A percentile compares a stretch with the other conserved stretches of the same genome.
Evolutionary conservation across 2,113 vertebrate species (phyloP).

Genomic region (Todiramphus saurophagus): DNA sequence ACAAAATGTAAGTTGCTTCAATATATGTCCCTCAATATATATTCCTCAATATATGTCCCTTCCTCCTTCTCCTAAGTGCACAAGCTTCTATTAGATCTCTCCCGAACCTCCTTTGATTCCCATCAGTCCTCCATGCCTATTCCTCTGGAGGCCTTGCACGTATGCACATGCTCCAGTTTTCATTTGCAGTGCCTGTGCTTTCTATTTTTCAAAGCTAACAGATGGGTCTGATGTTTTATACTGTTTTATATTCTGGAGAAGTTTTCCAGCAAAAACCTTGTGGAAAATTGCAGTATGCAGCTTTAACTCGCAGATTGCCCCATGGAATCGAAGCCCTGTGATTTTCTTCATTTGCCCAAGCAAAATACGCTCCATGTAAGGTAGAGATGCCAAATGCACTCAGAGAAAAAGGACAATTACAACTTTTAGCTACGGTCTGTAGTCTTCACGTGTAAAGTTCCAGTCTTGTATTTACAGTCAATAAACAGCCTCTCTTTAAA

Average conservation of each 20-base stretch:
- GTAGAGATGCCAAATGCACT: neutral
- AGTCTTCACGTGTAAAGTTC: neutral
- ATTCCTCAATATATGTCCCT: neutral
- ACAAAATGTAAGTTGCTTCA: neutral
- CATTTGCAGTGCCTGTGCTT: neutral
- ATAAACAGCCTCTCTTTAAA: neutral
- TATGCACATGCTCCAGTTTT: neutral
- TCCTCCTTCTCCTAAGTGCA: neutral
- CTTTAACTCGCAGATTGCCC: neutral
- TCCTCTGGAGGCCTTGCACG: neutral
- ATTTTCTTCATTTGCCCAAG: neutral
- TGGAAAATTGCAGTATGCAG: neutral
- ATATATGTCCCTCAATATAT: neutral
- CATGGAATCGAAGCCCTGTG: neutral
- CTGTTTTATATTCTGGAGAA: conserved; percentile 5
- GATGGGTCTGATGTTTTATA: neutral
- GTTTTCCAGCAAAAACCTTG: neutral
- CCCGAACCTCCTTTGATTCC: neutral
- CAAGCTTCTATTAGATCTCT: neutral
- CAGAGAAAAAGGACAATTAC: neutral
- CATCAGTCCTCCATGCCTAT: neutral
- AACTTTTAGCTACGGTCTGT: neutral
- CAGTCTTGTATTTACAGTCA: neutral
- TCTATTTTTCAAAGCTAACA: conserved; percentile 37
- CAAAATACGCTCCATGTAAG: neutral